Conservation (phyloP, 2,888 invertebrate genomes). For the Lagria hirta region DNA sequence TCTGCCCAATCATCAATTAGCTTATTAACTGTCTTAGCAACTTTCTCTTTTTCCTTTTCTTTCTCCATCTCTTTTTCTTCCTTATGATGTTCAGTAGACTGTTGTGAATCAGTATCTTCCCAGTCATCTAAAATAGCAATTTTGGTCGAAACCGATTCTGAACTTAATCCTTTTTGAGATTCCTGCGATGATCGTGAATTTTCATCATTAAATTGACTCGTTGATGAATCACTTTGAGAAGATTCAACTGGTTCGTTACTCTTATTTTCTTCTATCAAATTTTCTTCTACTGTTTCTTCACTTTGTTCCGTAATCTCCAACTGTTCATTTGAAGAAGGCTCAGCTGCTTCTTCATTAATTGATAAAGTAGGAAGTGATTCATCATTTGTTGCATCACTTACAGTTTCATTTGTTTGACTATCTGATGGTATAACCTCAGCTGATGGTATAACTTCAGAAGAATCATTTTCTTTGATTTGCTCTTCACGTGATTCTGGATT, state of each 20-base stretch:
- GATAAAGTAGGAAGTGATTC: background rate
- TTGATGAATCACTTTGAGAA: conserved; percentile 19
- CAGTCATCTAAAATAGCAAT: conserved; percentile 51
- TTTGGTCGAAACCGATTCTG: conserved; percentile 32
- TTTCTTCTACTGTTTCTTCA: conserved; percentile 12
- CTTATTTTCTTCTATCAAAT: conserved; percentile 17
- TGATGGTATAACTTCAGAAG: too few relatives aligned
- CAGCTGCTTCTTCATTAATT: background rate
- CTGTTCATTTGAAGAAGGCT: conserved; percentile 5
- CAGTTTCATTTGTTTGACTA: too few relatives aligned
- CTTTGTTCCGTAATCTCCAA: conserved; percentile 1
- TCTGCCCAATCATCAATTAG: conserved; percentile 55
- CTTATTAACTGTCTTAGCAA: conserved; percentile 49
- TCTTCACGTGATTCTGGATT: too few relatives aligned
- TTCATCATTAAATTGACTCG: conserved; percentile 33
- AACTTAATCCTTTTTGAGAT: conserved; percentile 18
- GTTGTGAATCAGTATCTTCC: conserved; percentile 54
- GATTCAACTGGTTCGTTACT: conserved; percentile 10
- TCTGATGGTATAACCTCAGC: too few relatives aligned
- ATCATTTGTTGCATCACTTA: background rate
- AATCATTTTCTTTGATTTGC: background rate
- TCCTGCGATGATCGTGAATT: conserved; percentile 39
- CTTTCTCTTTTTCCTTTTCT: conserved; percentile 32
- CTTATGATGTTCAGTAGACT: conserved; percentile 46
- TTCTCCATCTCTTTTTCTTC: conserved; percentile 21